Evolutionary conservation across 2,888 invertebrate species (phyloP), one percentile per base, ranked within the genome.

Genomic region (Andrena minutula): DNA sequence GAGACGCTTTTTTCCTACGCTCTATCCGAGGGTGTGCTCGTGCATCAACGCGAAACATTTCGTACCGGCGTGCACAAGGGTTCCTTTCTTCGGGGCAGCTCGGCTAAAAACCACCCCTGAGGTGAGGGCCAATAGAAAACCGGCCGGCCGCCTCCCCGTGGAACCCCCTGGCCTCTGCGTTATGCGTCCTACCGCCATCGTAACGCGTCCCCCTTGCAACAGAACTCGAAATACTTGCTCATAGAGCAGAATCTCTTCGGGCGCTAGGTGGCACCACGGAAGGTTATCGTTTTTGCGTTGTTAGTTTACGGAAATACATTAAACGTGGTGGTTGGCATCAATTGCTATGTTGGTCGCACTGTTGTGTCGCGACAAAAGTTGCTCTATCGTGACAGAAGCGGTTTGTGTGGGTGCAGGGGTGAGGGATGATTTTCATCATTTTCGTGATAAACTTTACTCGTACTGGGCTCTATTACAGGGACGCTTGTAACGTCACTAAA

Each of bases 101-200:
- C 87, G 87, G 90, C 88, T 91, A 91, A 93, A 92, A 93, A 92
- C 93, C 92, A 92, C 92, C 93, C 92, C 91, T 92, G 86, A 90
- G 89, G 90, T 89, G 87, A 88, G 91, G 87, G 89, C 93, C 93
- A 93, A 93, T 93, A 87, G 89, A 88, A 89, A 89, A 89, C 88
- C 86, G 82, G 85, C 65, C 89, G 86, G 70, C 88, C 88, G 72
- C 75, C 89, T 86, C 87, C 86, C 88, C 85, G 75, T 66, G 73
- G 63, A 60, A 61, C 83, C 65, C 72, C 75, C 75, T 47, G 75
- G 75, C 80, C 73, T 68, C 71, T 47, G 61, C 2, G 26, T 56
- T 56, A 23, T 23, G 35, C 64, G 64, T 77, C 75, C 78, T 86
- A 78, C 78, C 86, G 88, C 88, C 88, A 88, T 88, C 58, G 74